Percentiles rank a stretch among this genome's conserved stretches.
Conservation (phyloP, 2,888 invertebrate genomes). For the Pilophorus perplexus region DNA sequence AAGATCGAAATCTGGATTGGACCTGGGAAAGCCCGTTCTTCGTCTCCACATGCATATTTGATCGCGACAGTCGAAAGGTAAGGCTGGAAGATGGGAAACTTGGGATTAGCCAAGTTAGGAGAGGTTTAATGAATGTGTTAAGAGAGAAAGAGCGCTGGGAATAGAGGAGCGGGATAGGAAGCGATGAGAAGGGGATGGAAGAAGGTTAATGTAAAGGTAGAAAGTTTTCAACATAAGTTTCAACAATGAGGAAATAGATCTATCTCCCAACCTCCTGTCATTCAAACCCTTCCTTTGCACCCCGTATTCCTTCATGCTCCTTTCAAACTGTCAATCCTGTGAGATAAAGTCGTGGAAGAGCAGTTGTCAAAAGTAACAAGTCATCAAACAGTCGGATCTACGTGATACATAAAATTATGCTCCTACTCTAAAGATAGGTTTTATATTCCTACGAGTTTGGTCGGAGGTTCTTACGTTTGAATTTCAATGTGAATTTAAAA, state of each 20-base stretch:
- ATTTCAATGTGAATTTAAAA: too few species aligned
- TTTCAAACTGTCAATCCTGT: too few species aligned
- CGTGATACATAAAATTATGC: too few species aligned
- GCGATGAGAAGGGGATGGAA: slow-evolving; percentile 8
- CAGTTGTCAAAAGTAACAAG: too few species aligned
- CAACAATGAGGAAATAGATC: slow-evolving; percentile 33
- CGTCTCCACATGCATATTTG: slow-evolving; percentile 33
- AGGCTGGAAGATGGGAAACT: slow-evolving; percentile 37
- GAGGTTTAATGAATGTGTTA: slow-evolving; percentile 40
- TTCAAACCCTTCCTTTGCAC: neutral
- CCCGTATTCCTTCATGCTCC: too few species aligned
- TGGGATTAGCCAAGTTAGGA: slow-evolving; percentile 39
- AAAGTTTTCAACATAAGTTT: slow-evolving; percentile 35
- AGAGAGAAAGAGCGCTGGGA: slow-evolving; percentile 23
- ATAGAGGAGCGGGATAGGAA: neutral
- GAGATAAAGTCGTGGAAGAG: too few species aligned
- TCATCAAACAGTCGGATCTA: too few species aligned
- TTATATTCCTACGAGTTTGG: too few species aligned
- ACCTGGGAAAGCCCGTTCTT: too few species aligned
- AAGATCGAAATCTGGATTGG: too few species aligned
- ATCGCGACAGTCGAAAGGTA: slow-evolving; percentile 33
- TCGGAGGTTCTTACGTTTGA: too few species aligned
- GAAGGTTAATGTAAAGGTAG: slow-evolving; percentile 31
- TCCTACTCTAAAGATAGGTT: too few species aligned
- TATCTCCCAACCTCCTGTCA: slow-evolving; percentile 20